Percentiles rank a stretch among this genome's conserved stretches.
These are phyloP conservation scores for Stictonetta naevosa DNA, from an alignment of 2,113 vertebrate genomes.

Conservation along the genomic window DNA sequence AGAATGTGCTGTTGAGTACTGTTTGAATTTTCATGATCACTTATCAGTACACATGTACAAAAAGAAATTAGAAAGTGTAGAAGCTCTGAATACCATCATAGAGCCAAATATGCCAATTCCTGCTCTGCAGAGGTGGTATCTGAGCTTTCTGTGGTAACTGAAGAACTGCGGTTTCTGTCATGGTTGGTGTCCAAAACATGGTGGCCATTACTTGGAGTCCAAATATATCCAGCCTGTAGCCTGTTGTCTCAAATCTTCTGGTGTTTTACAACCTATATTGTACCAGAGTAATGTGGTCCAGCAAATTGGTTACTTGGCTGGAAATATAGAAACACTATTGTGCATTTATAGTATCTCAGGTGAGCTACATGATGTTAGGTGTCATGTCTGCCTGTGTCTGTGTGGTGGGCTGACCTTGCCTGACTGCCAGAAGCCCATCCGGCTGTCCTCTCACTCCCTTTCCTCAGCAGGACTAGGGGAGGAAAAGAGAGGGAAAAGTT, in stretches of 20 bases:
- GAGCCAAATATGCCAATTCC: background rate
- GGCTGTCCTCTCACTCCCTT: no score
- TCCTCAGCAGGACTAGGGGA: no score
- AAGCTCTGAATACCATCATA: background rate
- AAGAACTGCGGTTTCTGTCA: background rate
- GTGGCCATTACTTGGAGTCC: background rate
- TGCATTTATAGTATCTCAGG: background rate
- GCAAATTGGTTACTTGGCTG: no score
- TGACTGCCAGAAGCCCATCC: no score
- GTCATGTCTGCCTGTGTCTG: no score
- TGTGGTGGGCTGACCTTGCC: no score
- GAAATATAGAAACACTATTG: no score
- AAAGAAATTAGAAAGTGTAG: background rate
- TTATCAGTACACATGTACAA: background rate
- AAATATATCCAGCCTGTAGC: background rate
- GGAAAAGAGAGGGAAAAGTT: no score
- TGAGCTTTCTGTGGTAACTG: background rate
- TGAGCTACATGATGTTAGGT: background rate
- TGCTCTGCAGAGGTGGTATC: background rate
- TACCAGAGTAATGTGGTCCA: no score
- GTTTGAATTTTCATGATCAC: background rate
- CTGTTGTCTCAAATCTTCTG: background rate
- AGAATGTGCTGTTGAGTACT: background rate
- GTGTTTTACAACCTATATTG: no score
- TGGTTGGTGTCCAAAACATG: background rate